These are phyloP conservation scores for Pachyrhynchus sulphureomaculatus DNA, from an alignment of 1,140 invertebrate species.

Conservation along the genomic window DNA sequence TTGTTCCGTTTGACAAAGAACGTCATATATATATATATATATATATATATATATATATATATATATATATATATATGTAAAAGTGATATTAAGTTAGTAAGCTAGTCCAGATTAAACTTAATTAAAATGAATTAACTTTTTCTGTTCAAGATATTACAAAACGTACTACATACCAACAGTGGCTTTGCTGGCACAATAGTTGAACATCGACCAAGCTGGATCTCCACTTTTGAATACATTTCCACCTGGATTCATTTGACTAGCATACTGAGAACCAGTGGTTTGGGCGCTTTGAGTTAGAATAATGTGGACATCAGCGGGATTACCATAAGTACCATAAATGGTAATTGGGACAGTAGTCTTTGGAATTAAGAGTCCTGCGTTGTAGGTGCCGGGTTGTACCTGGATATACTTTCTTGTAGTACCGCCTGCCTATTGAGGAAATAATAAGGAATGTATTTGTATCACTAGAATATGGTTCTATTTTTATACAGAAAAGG, in stretches of 20 bases:
- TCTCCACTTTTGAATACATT: slow-evolving; percentile 4
- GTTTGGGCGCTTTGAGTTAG: background rate
- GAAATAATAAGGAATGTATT: background rate
- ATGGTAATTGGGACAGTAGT: background rate
- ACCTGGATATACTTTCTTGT: slow-evolving; percentile 9
- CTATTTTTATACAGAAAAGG: too few species aligned
- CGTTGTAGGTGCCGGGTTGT: background rate
- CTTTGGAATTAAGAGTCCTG: background rate
- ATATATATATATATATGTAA: too few species aligned
- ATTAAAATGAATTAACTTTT: too few species aligned
- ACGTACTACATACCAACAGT: background rate
- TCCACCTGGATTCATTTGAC: background rate
- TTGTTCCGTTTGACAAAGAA: too few species aligned
- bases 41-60: too few species aligned
- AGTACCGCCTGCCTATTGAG: background rate
- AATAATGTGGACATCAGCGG: slow-evolving; percentile 3
- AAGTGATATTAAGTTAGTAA: too few species aligned
- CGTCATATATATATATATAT: too few species aligned
- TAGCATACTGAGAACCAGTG: slow-evolving; percentile 4
- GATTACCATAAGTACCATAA: background rate
- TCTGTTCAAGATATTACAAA: too few species aligned
- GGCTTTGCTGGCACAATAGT: background rate
- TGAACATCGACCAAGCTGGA: slow-evolving; percentile 14
- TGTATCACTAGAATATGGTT: too few species aligned
- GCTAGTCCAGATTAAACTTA: too few species aligned